Evolutionary conservation across 2,797 vertebrate species (phyloP).

Genomic region (Esox masquinongy): DNA sequence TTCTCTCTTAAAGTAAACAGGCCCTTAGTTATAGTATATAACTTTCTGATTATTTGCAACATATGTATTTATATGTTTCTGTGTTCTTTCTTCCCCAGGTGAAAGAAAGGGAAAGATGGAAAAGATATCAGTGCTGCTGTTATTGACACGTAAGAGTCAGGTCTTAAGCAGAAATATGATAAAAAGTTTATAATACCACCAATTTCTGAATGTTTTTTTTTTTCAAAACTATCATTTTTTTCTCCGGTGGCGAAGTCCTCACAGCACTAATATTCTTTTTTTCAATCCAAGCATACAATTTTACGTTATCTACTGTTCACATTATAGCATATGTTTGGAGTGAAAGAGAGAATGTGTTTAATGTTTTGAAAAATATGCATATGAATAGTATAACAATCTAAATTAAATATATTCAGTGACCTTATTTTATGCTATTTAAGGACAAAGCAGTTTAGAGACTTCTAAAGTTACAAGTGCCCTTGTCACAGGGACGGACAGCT

Average conservation of each 20-base stretch:
- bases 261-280: not conserved
- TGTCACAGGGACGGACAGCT: conserved; percentile 1
- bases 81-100: not conserved
- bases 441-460: not conserved
- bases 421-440: not conserved
- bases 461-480: not conserved
- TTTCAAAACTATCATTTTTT: not conserved
- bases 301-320: not conserved
- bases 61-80: not conserved
- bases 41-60: not conserved
- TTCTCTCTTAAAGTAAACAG: too few relatives aligned
- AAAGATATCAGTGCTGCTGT: conserved; percentile 1
- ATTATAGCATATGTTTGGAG: not conserved
- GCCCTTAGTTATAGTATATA: not conserved
- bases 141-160: conserved; percentile 11
- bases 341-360: not conserved
- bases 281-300: too few relatives aligned
- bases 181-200: not conserved
- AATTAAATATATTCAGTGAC: not conserved
- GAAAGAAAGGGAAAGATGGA: conserved; percentile 1
- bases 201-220: not conserved
- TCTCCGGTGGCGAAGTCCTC: not conserved
- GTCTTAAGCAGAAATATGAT: not conserved
- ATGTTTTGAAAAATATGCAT: not conserved
- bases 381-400: not conserved